phyloP scores from a whole-genome alignment of 2,888 invertebrate species.

The Microplitis deprimator region DNA sequence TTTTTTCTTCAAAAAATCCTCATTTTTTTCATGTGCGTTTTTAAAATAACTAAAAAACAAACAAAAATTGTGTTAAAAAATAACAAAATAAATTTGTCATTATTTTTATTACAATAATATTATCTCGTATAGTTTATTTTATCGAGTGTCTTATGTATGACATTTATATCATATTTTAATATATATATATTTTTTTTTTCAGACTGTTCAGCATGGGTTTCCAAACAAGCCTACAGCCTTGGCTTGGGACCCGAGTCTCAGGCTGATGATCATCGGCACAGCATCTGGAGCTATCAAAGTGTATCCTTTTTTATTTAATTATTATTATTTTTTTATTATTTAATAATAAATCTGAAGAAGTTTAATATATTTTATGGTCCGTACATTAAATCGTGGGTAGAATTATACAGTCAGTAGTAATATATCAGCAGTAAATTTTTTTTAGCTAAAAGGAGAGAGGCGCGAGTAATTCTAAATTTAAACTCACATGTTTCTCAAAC shows the following conservation, averaged over 20 bases:
- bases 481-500: slow-evolving; percentile 18
- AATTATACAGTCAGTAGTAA: neutral
- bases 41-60: no score
- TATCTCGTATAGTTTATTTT: slow-evolving; percentile 2
- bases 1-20: no score
- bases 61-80: no score
- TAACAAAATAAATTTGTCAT: no score
- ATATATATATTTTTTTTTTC: slow-evolving; percentile 51
- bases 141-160: neutral
- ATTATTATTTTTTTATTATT: slow-evolving; percentile 38
- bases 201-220: slow-evolving; percentile 98
- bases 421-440: slow-evolving; percentile 22
- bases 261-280: slow-evolving; percentile 94
- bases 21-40: no score
- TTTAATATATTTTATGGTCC: neutral
- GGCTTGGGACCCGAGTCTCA: slow-evolving; percentile 91
- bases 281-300: slow-evolving; percentile 91
- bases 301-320: slow-evolving; percentile 73
- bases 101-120: neutral
- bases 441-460: neutral
- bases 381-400: neutral
- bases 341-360: slow-evolving; percentile 8
- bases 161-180: neutral
- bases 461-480: slow-evolving; percentile 25
- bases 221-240: slow-evolving; percentile 96